phyloP scores from a whole-genome alignment of 2,888 invertebrate species.

The Apantesis nais region DNA sequence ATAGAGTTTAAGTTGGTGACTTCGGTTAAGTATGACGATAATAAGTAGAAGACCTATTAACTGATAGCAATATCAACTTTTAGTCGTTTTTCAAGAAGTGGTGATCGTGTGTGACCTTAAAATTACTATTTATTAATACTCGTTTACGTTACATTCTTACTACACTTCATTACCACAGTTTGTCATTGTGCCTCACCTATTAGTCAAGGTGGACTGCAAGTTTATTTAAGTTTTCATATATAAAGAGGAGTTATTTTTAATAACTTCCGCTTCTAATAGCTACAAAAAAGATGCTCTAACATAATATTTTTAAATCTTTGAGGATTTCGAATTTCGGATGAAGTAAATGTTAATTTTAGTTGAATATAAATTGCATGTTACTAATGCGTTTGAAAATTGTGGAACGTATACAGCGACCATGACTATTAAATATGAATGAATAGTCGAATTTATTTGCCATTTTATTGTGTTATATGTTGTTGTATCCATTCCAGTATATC shows the following conservation, averaged over 20 bases:
- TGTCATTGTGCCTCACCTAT: constrained; percentile 25
- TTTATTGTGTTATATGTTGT: neutral
- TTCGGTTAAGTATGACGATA: neutral
- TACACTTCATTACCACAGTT: constrained; percentile 11
- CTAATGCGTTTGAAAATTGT: neutral
- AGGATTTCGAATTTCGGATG: neutral
- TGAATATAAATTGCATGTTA: no score
- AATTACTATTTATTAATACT: constrained; percentile 15
- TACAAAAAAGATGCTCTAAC: constrained; percentile 28
- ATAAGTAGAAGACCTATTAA: no score
- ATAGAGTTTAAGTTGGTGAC: neutral
- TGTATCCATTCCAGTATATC: neutral
- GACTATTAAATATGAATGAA: neutral
- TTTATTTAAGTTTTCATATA: constrained; percentile 27
- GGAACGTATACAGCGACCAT: neutral
- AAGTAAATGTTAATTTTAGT: neutral
- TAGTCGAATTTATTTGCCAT: neutral
- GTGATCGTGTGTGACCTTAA: constrained; percentile 7
- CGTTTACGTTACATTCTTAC: constrained; percentile 11
- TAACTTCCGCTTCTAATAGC: constrained; percentile 30
- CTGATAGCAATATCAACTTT: neutral
- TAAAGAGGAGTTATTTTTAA: constrained; percentile 27
- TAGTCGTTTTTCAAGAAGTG: neutral
- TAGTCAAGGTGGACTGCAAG: constrained; percentile 37
- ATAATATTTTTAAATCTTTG: constrained; percentile 10